Base-by-base conservation (phyloP, 2,113 vertebrate genomes). In the Myrmophylax atrothorax region DNA sequence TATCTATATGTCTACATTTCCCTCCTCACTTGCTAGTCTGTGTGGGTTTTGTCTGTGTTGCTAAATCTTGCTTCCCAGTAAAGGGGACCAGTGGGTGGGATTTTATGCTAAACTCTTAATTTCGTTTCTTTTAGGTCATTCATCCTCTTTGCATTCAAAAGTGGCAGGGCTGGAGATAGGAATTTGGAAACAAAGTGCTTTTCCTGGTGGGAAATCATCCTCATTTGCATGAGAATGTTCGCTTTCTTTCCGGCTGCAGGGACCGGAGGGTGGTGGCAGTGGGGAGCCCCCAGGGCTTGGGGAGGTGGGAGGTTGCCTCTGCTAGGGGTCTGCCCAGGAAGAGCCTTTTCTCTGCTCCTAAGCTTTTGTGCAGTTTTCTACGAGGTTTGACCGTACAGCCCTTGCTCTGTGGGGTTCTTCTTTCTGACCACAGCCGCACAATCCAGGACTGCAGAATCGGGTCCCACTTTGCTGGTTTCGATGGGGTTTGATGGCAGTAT, bases 121-220 rank as follows among this genome's bases (percentile, higher is more conserved):
- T 94, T 85, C 5, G 0, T 67, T 72, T 47, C n/a, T 93, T 93
- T 91, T 89, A 87, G 56, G 60, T 40, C 82, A 94, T 95, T 89
- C 72, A 93, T 80, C 60, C 47, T 47, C n/a, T 86, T 70, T 69
- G 75, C 63, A 85, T 89, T 94, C 84, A 93, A 73, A 77, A 69
- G 18, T 66, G 70, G 46, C 37, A 58, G 33, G 56, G 42, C 53
- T 55, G 47, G 64, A 74, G 55, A 33, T 5, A 60, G 49, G 87
- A 87, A 94, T 95, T 74, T 93, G 84, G 87, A 96, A 88, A 91
- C 79, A 95, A 86, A 95, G 64, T 33, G 89, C 28, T 20, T 91
- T 91, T 92, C 82, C 91, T 91, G 93, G 63, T 74, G 87, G 66
- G 78, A 84, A 90, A 77, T 84, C 49, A 20, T 25, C 72, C 64